A percentile compares a stretch with the other conserved stretches of the same genome.
Evolutionary conservation across 2,113 vertebrate genomes (phyloP).

Genomic region (Dascyllus trimaculatus): DNA sequence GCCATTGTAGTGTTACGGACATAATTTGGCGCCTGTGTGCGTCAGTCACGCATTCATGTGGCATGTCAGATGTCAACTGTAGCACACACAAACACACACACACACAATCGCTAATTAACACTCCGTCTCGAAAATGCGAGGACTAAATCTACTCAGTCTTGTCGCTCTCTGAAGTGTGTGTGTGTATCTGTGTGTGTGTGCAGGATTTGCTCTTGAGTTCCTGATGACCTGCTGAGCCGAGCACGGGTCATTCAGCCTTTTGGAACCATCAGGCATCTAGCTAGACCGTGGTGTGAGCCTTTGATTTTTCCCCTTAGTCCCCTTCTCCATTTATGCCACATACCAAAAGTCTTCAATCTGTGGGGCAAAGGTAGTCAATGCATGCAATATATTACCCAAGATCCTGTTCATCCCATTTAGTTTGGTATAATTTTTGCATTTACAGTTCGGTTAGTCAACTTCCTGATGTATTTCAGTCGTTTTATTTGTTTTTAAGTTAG

Average conservation of each 20-base stretch:
- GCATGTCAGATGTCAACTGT: conserved; percentile 11
- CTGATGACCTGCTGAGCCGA: conserved; percentile 48
- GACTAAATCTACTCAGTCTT: conserved; percentile 38
- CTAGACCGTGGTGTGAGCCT: conserved; percentile 5
- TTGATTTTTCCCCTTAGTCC: neutral
- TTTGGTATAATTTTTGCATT: neutral
- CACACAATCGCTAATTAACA: conserved; percentile 23
- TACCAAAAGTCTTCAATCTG: neutral
- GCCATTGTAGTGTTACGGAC: neutral
- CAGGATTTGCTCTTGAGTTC: conserved; percentile 32
- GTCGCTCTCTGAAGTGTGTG: conserved; percentile 31
- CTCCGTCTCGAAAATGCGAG: conserved; percentile 1
- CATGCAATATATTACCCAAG: neutral
- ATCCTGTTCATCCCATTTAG: neutral
- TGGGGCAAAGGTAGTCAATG: neutral
- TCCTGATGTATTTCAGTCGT: neutral
- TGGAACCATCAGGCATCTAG: neutral
- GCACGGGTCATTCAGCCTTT: conserved; percentile 48
- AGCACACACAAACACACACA: neutral
- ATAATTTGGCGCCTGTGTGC: neutral
- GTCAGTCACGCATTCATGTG: neutral
- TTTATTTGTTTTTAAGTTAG: neutral
- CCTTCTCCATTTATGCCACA: conserved; percentile 4
- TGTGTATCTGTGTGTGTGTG: conserved; percentile 13
- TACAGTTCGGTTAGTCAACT: neutral